Base-by-base conservation (phyloP, 2,113 vertebrate species). In the Galbula dea region DNA sequence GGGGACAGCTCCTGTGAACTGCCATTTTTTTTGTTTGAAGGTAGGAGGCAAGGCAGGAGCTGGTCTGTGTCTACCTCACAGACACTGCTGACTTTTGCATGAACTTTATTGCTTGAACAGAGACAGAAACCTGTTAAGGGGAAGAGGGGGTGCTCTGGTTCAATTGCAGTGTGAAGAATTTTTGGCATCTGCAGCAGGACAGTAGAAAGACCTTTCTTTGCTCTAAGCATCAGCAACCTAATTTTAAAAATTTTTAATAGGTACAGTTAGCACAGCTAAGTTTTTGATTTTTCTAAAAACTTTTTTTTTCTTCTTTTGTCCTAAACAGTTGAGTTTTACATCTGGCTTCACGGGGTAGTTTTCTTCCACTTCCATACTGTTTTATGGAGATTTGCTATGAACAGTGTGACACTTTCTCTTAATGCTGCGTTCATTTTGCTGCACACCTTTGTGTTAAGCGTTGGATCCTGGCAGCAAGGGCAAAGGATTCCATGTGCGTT, bases 251-350 rank as follows among this genome's bases (percentile, higher is more conserved):
- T 10, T 12, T 9, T 34, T n/a, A 66, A 9, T 29, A n/a, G 54
- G 20, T 20, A 6, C 46, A 23, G 45, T 26, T 39, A 61, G 46
- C 0, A 1, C 43, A 58, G 37, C 32, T 39, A 11, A 22, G 27
- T 39, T 57, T 36, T 71, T 32, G 5, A 24, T 41, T 62, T 6
- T 43, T n/a, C n/a, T n/a, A n/a, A n/a, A n/a, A n/a, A 43, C 41
- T 43, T 43, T 43, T 43, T 43, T 43, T 43, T 15, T 15, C 41
- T 15, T 43, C 6, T 52, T 58, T 34, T 83, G 26, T 52, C 37
- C n/a, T 52, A 30, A 46, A 1, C 0, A 2, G 36, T 62, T 0
- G 0, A 57, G 32, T 51, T 66, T 46, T 68, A 41, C 21, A 36
- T 7, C 20, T 69, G 11, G 12, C 30, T 43, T 41, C 10, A 8